These are phyloP conservation scores for Sebastes jordani DNA, from an alignment of 2,797 vertebrate species.

Conservation along the genomic window DNA sequence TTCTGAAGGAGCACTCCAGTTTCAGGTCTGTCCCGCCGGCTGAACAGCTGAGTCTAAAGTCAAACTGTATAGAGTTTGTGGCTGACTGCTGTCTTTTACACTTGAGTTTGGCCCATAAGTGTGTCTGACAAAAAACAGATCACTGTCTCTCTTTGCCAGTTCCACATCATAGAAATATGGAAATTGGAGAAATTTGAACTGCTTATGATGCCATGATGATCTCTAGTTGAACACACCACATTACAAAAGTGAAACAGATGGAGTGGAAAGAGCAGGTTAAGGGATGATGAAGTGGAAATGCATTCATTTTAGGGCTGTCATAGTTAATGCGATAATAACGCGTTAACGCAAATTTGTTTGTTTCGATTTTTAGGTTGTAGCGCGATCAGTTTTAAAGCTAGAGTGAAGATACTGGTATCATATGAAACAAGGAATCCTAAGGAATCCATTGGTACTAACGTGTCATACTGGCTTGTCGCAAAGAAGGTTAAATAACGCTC, in stretches of 20 bases:
- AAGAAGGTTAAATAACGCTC: too few relatives aligned
- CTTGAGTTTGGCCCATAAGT: conserved; percentile 18
- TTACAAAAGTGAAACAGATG: conserved; percentile 1
- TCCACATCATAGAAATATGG: conserved; percentile 47
- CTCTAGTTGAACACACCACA: background rate
- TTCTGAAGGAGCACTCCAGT: conserved; percentile 14
- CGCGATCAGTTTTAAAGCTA: too few relatives aligned
- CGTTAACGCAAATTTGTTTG: too few relatives aligned
- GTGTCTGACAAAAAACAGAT: conserved; percentile 58
- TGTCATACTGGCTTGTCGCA: too few relatives aligned
- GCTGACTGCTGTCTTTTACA: conserved; percentile 17
- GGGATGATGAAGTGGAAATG: conserved; percentile 8
- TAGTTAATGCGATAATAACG: too few relatives aligned
- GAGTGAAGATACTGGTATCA: too few relatives aligned
- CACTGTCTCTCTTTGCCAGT: conserved; percentile 32
- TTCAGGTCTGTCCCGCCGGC: conserved; percentile 12
- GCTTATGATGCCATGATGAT: conserved; percentile 6
- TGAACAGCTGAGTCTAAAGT: conserved; percentile 48
- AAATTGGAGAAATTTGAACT: conserved; percentile 35
- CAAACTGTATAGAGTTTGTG: background rate
- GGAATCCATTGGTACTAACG: too few relatives aligned
- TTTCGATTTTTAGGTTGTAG: too few relatives aligned
- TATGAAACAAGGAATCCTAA: too few relatives aligned
- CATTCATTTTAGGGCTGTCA: background rate
- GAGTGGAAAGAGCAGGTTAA: background rate